Conservation (phyloP, 1,140 invertebrate genomes). For the Anastrepha obliqua region DNA sequence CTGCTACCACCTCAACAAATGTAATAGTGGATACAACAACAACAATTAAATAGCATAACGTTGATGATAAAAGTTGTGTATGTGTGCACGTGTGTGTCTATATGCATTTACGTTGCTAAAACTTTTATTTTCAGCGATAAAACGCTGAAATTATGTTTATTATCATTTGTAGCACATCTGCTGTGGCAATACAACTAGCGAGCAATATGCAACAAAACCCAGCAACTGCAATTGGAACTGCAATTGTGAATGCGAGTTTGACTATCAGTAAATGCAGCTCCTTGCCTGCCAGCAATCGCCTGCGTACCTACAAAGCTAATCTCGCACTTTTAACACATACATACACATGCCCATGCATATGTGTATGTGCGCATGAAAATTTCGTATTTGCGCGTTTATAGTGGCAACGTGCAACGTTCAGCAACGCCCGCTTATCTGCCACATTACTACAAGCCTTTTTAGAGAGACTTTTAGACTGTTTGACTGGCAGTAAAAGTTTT, state of each 20-base stretch:
- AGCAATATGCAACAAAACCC: background rate
- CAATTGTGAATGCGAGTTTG: background rate
- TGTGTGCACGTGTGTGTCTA: background rate
- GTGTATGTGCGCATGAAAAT: background rate
- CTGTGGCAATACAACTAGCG: slow-evolving; percentile 34
- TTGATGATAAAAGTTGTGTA: background rate
- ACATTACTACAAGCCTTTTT: background rate
- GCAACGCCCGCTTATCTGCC: slow-evolving; percentile 5
- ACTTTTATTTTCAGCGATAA: slow-evolving; percentile 21
- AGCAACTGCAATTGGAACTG: background rate
- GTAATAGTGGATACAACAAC: too few species aligned
- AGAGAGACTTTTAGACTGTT: background rate
- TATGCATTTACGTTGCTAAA: background rate
- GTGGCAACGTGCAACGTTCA: background rate
- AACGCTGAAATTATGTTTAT: slow-evolving; percentile 31
- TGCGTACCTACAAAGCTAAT: background rate
- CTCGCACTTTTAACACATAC: slow-evolving; percentile 8
- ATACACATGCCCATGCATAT: background rate
- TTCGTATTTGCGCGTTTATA: background rate
- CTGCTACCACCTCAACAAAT: too few species aligned
- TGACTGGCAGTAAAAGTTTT: slow-evolving; percentile 21
- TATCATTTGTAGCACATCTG: slow-evolving; percentile 35
- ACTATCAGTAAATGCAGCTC: slow-evolving; percentile 7
- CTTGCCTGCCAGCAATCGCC: background rate
- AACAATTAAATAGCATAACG: too few species aligned